Evolutionary conservation across 2,113 vertebrate genomes (phyloP).

Genomic region (Brachyhypopomus occidentalis): DNA sequence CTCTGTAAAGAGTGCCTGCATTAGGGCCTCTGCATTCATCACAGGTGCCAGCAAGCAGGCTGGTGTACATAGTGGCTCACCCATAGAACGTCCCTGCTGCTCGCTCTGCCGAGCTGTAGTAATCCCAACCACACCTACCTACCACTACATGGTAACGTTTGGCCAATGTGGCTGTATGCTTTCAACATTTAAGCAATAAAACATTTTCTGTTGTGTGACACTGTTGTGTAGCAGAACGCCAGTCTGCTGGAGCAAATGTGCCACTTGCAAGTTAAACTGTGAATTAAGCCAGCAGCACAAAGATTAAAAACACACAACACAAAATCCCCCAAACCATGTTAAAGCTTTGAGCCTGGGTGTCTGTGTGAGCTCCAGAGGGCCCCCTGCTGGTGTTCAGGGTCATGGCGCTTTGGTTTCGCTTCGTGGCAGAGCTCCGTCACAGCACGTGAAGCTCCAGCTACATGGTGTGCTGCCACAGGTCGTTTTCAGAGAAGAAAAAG

Average conservation of each 20-base stretch:
- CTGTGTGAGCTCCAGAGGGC: not conserved
- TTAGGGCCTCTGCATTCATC: conserved; percentile 43
- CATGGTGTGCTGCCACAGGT: no score
- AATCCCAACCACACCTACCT: not conserved
- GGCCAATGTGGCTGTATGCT: not conserved
- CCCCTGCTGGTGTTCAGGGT: no score
- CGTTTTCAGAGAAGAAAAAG: no score
- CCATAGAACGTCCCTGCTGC: not conserved
- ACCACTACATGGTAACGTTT: not conserved
- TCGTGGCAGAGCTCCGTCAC: no score
- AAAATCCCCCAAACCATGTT: no score
- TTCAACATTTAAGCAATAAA: no score
- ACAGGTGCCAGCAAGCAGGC: conserved; percentile 36
- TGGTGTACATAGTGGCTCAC: conserved; percentile 33
- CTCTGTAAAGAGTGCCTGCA: conserved; percentile 19
- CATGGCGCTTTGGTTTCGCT: no score
- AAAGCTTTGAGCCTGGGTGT: not conserved
- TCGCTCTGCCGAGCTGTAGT: no score
- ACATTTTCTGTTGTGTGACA: no score
- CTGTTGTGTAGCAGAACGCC: not conserved
- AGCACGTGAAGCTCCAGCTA: no score
- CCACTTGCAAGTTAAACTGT: not conserved
- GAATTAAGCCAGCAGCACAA: not conserved
- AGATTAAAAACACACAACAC: not conserved
- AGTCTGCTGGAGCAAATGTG: not conserved